Evolutionary conservation across 2,888 invertebrate genomes (phyloP).

Genomic region (Zootermopsis nevadensis): DNA sequence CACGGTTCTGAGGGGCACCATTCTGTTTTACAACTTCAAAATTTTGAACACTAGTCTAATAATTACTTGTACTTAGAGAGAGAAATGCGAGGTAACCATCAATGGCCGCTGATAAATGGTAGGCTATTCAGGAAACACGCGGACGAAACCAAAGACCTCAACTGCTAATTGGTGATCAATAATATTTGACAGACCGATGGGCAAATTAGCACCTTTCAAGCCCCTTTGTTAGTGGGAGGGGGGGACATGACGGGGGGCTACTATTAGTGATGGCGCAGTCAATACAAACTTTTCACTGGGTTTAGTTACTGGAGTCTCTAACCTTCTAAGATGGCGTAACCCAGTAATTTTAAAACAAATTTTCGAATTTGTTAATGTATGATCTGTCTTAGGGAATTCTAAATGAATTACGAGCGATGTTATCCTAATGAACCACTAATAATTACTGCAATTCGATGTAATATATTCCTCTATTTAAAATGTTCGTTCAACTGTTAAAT

Average conservation of each 20-base stretch:
- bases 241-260: not conserved
- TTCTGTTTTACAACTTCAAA: not conserved
- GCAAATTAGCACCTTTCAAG: slow-evolving; percentile 53
- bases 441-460: no score
- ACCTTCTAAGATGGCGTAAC: no score
- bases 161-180: slow-evolving; percentile 53
- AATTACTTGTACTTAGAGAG: slow-evolving; percentile 47
- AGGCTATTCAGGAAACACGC: slow-evolving; percentile 8
- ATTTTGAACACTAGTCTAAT: slow-evolving; percentile 16
- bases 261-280: not conserved
- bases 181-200: slow-evolving; percentile 53
- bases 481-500: no score
- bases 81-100: slow-evolving; percentile 30
- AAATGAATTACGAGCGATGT: no score
- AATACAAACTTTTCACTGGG: not conserved
- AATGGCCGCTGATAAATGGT: slow-evolving; percentile 48
- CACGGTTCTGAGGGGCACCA: not conserved
- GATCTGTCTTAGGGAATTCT: no score
- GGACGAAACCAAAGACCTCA: slow-evolving; percentile 7
- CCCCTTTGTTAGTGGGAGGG: not conserved
- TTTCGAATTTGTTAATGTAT: no score
- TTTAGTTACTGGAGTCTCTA: no score
- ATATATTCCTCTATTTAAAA: no score
- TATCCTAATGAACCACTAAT: no score
- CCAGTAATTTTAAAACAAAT: no score